Evolutionary conservation across 2,888 invertebrate genomes (phyloP).

Genomic region (Drosophila mulleri): DNA sequence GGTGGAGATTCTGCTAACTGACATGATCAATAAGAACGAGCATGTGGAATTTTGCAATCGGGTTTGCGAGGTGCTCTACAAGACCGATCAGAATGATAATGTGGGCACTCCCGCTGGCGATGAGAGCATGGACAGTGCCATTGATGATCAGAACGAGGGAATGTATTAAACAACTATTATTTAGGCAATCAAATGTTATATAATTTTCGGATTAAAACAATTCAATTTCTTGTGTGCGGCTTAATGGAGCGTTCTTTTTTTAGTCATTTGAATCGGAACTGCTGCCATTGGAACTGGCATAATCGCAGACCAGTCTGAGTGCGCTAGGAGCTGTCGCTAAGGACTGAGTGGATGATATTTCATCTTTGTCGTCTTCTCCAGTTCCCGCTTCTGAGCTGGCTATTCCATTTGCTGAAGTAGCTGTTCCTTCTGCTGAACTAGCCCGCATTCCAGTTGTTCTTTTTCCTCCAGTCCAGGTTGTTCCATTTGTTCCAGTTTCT

Average conservation of each 20-base stretch:
- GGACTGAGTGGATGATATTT: neutral
- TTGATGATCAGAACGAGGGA: slow-evolving; percentile 40
- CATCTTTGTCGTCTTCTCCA: neutral
- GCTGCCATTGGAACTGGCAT: slow-evolving; percentile 55
- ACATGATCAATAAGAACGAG: slow-evolving; percentile 54
- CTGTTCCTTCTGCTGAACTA: neutral
- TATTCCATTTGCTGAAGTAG: neutral
- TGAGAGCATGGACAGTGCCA: slow-evolving; percentile 22
- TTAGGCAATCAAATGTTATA: slow-evolving; percentile 11
- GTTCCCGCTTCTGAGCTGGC: no score
- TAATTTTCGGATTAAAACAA: slow-evolving; percentile 23
- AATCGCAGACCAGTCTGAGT: slow-evolving; percentile 72
- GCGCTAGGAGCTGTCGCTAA: neutral
- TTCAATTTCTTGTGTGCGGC: slow-evolving; percentile 7
- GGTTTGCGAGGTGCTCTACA: slow-evolving; percentile 66
- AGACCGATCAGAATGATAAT: slow-evolving; percentile 23
- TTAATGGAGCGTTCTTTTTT: no score
- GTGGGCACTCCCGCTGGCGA: slow-evolving; percentile 7
- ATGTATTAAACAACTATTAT: slow-evolving; percentile 40
- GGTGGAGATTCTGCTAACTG: slow-evolving; percentile 72
- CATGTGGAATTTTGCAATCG: slow-evolving; percentile 66
- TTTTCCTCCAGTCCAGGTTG: no score
- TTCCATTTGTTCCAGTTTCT: neutral
- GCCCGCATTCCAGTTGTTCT: neutral
- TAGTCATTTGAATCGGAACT: slow-evolving; percentile 46